A percentile compares a stretch with the other conserved stretches of the same genome.
Conservation (phyloP, 2,797 vertebrate genomes). For the Linurgus olivaceus region DNA sequence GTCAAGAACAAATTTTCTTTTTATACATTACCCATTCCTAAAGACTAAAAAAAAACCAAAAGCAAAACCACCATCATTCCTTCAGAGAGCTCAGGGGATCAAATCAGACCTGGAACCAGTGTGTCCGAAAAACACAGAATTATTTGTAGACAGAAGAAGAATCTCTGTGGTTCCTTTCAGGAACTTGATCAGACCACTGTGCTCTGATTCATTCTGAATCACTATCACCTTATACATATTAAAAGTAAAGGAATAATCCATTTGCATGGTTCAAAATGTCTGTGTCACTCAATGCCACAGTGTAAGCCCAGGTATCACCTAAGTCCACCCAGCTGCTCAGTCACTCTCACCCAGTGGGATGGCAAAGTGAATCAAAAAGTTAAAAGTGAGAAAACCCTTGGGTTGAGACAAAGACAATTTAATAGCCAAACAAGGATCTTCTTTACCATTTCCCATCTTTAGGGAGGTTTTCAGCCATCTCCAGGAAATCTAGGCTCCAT, state of each 20-base stretch:
- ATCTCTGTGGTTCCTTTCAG: not conserved
- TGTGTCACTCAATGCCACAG: not conserved
- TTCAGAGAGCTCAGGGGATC: not conserved
- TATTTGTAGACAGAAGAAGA: not conserved
- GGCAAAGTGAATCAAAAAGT: not conserved
- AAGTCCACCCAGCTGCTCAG: not conserved
- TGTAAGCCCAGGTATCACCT: not conserved
- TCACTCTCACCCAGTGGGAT: not conserved
- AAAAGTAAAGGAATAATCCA: not conserved
- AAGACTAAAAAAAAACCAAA: not conserved
- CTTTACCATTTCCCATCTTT: not conserved
- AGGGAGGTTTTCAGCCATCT: not conserved
- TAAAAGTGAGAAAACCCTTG: not conserved
- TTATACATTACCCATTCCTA: not conserved
- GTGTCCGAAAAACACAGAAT: not conserved
- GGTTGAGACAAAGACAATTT: not conserved
- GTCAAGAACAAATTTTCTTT: not conserved
- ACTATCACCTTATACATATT: rapidly evolving
- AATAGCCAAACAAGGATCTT: not conserved
- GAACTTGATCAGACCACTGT: rapidly evolving
- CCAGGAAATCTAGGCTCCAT: not conserved
- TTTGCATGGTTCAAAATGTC: not conserved
- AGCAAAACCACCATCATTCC: not conserved
- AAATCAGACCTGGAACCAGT: not conserved
- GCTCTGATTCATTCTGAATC: not conserved